Conservation (phyloP, 2,113 vertebrate genomes). For the Zapornia atra region DNA sequence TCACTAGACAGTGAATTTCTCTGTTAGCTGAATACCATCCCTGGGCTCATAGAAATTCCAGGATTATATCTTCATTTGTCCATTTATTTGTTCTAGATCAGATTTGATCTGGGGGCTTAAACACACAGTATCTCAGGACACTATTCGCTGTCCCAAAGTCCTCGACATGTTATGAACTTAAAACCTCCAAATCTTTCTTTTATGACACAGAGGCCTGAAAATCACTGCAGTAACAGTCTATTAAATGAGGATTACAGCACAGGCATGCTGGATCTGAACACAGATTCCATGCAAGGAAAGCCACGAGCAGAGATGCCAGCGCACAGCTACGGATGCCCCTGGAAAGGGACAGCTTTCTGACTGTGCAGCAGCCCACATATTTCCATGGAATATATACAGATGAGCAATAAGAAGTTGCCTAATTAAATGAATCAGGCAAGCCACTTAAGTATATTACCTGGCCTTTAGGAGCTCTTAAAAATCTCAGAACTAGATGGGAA, state of each 20-base stretch:
- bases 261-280: neutral
- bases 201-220: neutral
- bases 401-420: neutral
- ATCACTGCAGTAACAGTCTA: neutral
- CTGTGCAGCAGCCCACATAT: neutral
- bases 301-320: neutral
- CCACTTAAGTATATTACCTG: neutral
- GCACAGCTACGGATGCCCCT: fast-evolving
- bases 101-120: neutral
- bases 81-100: conserved; percentile 10
- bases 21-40: neutral
- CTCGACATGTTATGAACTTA: conserved; percentile 4
- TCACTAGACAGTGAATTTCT: neutral
- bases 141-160: neutral
- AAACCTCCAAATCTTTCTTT: conserved; percentile 26
- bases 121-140: neutral
- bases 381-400: neutral
- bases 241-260: neutral
- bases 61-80: conserved; percentile 28
- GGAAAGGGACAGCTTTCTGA: too few species aligned
- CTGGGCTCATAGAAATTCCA: neutral
- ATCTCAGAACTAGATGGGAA: neutral
- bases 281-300: neutral
- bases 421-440: neutral
- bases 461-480: neutral